Evolutionary conservation across 1,140 invertebrate genomes (phyloP), one percentile per base, ranked within the genome.

Genomic region (Harlomillsia oculata): DNA sequence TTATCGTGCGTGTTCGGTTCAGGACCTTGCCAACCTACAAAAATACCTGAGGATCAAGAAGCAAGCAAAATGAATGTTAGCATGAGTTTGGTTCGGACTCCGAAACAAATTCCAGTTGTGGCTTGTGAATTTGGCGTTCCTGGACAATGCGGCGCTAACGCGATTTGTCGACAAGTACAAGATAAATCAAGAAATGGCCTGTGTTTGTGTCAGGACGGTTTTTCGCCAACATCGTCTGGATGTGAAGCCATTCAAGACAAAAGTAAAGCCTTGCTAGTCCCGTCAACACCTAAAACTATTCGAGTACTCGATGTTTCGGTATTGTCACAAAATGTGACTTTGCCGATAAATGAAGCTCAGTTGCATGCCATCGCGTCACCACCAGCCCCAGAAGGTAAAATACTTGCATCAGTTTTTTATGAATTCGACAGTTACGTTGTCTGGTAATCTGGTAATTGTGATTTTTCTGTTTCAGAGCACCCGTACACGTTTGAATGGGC

Each of bases 401-500:
- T 34, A n/a, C n/a, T n/a, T n/a, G n/a, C n/a, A n/a, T n/a, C n/a
- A n/a, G n/a, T n/a, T n/a, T n/a, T n/a, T n/a, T n/a, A n/a, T 50
- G 16, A 57, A 46, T 56, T 48, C 18, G 36, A 36, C 8, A 49
- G 49, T 41, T 30, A 37, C 21, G n/a, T n/a, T n/a, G n/a, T n/a
- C n/a, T n/a, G n/a, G n/a, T n/a, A n/a, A n/a, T n/a, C n/a, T n/a
- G n/a, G n/a, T n/a, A n/a, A n/a, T n/a, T n/a, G n/a, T n/a, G n/a
- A n/a, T n/a, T n/a, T n/a, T n/a, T n/a, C n/a, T n/a, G n/a, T 57
- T 60, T 56, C 50, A 71, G 73, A 72, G 57, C 80, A 80, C 45
- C 82, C 84, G 69, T 94, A 92, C 69, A 84, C 83, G 62, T 95
- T 92, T 73, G 80, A 84, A 20, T 96, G 92, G 92, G 85, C 80